These are phyloP conservation scores for Microplitis manilae DNA, from an alignment of 2,888 invertebrate genomes.

Conservation along the genomic window DNA sequence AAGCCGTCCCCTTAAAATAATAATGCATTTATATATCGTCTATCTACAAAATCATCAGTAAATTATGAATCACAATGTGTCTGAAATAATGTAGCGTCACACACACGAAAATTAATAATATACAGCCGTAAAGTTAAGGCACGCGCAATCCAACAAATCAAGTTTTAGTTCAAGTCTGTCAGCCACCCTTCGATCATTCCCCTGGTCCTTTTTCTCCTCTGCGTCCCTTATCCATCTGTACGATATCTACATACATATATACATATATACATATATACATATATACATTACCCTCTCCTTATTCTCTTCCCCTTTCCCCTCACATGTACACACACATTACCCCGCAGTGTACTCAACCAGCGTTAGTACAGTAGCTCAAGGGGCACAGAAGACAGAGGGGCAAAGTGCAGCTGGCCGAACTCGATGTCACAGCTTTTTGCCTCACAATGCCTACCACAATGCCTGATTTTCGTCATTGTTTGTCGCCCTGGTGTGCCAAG, in stretches of 20 bases:
- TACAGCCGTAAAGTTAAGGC: slow-evolving; percentile 7
- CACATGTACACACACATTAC: slow-evolving; percentile 24
- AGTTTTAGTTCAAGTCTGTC: slow-evolving; percentile 27
- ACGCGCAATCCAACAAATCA: slow-evolving; percentile 42
- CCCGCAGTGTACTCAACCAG: neutral
- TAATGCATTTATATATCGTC: neutral
- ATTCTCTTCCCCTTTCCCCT: neutral
- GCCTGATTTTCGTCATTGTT: slow-evolving; percentile 69
- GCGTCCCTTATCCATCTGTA: slow-evolving; percentile 1
- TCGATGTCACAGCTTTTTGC: slow-evolving; percentile 69
- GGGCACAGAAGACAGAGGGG: slow-evolving; percentile 34
- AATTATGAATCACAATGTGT: slow-evolving; percentile 7
- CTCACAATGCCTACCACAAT: slow-evolving; percentile 67
- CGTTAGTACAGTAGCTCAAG: slow-evolving; percentile 6
- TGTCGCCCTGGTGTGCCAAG: slow-evolving; percentile 59
- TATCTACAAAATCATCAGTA: slow-evolving; percentile 5
- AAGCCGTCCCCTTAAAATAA: neutral
- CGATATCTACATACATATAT: slow-evolving; percentile 12
- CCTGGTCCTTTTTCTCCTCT: slow-evolving; percentile 14
- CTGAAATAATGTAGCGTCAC: slow-evolving; percentile 16
- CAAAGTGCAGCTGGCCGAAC: slow-evolving; percentile 65
- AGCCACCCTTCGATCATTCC: slow-evolving; percentile 33
- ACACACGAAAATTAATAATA: neutral
- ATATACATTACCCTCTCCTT: neutral
- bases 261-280: neutral